Evolutionary conservation across 2,888 invertebrate genomes (phyloP).

Genomic region (Pristionchus japonicus): DNA sequence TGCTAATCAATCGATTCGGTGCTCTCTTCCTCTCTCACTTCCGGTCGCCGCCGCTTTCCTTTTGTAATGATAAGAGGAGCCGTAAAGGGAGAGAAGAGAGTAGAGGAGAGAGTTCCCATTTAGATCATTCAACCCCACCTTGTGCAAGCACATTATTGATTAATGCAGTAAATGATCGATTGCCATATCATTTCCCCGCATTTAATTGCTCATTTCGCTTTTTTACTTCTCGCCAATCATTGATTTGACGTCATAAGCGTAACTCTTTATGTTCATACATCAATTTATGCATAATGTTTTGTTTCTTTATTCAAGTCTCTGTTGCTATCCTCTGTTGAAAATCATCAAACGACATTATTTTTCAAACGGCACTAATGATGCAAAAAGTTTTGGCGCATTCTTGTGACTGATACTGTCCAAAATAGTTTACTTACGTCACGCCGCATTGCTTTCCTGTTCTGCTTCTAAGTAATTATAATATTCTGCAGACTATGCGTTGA

Average conservation of each 20-base stretch:
- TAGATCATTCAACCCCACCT: neutral
- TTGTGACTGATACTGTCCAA: too few species aligned
- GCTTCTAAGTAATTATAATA: too few species aligned
- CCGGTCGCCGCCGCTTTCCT: neutral
- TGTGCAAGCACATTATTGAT: neutral
- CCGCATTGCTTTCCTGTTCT: too few species aligned
- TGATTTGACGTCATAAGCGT: neutral
- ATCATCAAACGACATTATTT: too few species aligned
- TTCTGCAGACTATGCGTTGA: too few species aligned
- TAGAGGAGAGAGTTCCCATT: neutral
- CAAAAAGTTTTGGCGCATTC: too few species aligned
- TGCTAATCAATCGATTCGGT: conserved; percentile 16
- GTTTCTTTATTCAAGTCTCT: too few species aligned
- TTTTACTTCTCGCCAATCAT: neutral
- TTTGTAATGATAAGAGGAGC: conserved; percentile 37
- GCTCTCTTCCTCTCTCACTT: conserved; percentile 32
- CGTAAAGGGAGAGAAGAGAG: neutral
- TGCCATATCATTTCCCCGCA: neutral
- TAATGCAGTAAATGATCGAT: neutral
- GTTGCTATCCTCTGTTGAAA: too few species aligned
- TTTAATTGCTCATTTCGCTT: neutral
- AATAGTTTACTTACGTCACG: too few species aligned
- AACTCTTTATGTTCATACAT: too few species aligned
- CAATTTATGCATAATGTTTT: too few species aligned
- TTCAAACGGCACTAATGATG: too few species aligned